Evolutionary conservation across 2,797 vertebrate species (phyloP).

Genomic region (Anguilla anguilla): DNA sequence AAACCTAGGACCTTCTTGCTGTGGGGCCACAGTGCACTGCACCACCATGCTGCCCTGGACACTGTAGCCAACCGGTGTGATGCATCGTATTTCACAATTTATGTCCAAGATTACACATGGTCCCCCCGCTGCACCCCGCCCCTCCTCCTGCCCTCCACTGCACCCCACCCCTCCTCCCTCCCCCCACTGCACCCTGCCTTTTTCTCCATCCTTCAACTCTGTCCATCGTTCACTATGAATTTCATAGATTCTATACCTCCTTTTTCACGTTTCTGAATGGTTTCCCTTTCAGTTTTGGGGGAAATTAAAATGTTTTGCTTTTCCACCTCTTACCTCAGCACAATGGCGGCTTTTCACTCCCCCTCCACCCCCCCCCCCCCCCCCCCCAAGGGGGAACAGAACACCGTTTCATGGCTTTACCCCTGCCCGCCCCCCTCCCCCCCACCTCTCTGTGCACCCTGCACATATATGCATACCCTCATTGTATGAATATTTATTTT

Average conservation of each 20-base stretch:
- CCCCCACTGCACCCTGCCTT: background rate
- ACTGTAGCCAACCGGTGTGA: too few relatives aligned
- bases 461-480: background rate
- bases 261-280: constrained; percentile 35
- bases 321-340: constrained; percentile 32
- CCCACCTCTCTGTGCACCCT: background rate
- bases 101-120: too few relatives aligned
- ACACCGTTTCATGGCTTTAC: constrained; percentile 22
- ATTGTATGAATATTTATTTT: background rate
- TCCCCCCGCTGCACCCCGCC: background rate
- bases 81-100: too few relatives aligned
- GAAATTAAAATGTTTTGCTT: background rate
- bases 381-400: constrained; percentile 19
- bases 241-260: constrained; percentile 40
- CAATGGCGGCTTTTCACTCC: constrained; percentile 52
- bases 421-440: constrained; percentile 16
- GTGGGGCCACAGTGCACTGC: too few relatives aligned
- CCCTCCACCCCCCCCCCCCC: constrained; percentile 5
- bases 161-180: constrained; percentile 13
- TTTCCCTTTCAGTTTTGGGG: constrained; percentile 36
- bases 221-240: too few relatives aligned
- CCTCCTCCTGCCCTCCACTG: background rate
- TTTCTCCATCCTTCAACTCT: too few relatives aligned
- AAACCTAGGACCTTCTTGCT: too few relatives aligned
- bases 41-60: too few relatives aligned